A percentile compares a stretch with the other conserved stretches of the same genome.
These are phyloP conservation scores for Pyrocephalus nanus DNA, from an alignment of 2,797 vertebrate species.

Conservation along the genomic window DNA sequence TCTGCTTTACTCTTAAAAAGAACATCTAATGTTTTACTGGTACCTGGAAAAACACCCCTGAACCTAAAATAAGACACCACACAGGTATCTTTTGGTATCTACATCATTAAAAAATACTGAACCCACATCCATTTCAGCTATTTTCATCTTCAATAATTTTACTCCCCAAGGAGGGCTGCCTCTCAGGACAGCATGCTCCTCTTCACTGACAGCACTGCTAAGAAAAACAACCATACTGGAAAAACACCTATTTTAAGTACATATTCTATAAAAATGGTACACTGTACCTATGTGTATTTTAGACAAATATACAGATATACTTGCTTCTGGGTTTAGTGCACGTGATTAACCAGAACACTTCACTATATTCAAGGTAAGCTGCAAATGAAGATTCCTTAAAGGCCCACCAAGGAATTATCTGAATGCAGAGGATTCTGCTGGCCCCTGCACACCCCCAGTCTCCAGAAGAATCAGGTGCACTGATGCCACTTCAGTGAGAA, in stretches of 20 bases:
- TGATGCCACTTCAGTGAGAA: not conserved
- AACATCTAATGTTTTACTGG: not conserved
- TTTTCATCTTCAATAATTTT: not conserved
- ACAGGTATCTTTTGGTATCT: not conserved
- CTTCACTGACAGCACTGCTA: not conserved
- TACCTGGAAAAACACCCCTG: not conserved
- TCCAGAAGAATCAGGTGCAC: not conserved
- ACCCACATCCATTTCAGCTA: not conserved
- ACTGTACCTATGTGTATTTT: not conserved
- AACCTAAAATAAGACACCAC: not conserved
- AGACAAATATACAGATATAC: not conserved
- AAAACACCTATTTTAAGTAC: not conserved
- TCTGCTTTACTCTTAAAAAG: not conserved
- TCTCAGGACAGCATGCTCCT: not conserved
- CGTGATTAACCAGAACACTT: not conserved
- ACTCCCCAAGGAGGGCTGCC: not conserved
- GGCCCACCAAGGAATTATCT: not conserved
- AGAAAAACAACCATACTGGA: not conserved
- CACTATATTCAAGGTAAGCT: not conserved
- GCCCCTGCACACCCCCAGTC: accelerated
- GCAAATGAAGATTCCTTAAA: not conserved
- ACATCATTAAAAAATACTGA: not conserved
- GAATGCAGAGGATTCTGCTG: not conserved
- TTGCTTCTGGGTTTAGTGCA: not conserved
- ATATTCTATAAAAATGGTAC: not conserved